phyloP scores from a whole-genome alignment of 1,140 invertebrate genomes.

The Calephelis nemesis region DNA sequence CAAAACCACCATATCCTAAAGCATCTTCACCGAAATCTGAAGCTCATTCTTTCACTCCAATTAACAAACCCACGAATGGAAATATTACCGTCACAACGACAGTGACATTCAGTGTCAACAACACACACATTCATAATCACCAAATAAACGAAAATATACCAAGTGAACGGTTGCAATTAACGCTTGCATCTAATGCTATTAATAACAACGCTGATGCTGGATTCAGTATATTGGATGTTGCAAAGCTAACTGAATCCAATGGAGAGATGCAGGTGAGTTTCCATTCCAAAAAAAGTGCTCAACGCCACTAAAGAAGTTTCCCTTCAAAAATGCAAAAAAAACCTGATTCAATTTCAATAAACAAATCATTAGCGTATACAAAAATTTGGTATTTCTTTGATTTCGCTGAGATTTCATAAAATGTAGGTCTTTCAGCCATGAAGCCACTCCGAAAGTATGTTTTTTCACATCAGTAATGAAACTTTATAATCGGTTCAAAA shows the following conservation, averaged over 20 bases:
- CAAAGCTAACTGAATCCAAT: slow-evolving; percentile 57
- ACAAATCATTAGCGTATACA: no score
- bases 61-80: slow-evolving; percentile 74
- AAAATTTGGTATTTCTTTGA: no score
- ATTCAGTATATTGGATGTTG: slow-evolving; percentile 54
- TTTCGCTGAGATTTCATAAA: no score
- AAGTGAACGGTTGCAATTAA: slow-evolving; percentile 71
- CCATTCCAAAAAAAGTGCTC: no score
- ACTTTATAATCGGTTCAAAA: no score
- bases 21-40: slow-evolving; percentile 83
- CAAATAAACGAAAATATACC: slow-evolving; percentile 71
- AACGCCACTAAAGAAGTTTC: no score
- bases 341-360: no score
- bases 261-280: slow-evolving; percentile 70
- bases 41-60: slow-evolving; percentile 68
- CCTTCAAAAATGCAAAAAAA: no score
- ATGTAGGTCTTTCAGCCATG: no score
- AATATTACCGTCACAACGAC: slow-evolving; percentile 90
- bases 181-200: slow-evolving; percentile 72
- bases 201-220: slow-evolving; percentile 59
- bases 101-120: slow-evolving; percentile 89
- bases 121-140: slow-evolving; percentile 75
- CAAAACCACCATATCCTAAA: slow-evolving; percentile 80
- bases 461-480: no score
- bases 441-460: no score